These are phyloP conservation scores for Drosophila punjabiensis DNA, from an alignment of 1,140 invertebrate genomes.

Conservation along the genomic window DNA sequence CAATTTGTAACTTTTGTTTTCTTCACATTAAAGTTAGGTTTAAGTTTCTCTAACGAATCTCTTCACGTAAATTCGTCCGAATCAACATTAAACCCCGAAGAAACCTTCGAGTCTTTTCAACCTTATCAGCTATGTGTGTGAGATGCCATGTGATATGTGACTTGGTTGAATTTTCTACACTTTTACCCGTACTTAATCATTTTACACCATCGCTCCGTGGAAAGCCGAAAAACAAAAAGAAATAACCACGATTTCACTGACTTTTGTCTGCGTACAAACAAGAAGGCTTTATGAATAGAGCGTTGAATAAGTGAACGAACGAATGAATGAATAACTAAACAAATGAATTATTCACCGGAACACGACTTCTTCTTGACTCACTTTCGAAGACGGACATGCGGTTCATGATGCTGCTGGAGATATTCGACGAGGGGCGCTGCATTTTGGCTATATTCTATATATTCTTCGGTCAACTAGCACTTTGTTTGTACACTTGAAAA, in stretches of 20 bases:
- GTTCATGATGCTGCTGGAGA: conserved; percentile 75
- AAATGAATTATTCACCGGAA: conserved; percentile 38
- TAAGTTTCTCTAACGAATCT: neutral
- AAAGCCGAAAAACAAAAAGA: conserved; percentile 38
- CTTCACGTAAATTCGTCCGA: neutral
- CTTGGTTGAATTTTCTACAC: conserved; percentile 43
- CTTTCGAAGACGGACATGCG: conserved; percentile 82
- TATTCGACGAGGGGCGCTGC: conserved; percentile 73
- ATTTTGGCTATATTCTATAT: conserved; percentile 37
- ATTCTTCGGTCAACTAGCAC: conserved; percentile 1
- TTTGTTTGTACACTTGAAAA: conserved; percentile 6
- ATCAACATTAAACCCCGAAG: conserved; percentile 3
- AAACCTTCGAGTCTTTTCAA: conserved; percentile 24
- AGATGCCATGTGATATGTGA: conserved; percentile 24
- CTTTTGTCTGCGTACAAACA: conserved; percentile 31
- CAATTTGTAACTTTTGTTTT: neutral
- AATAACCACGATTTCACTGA: conserved; percentile 39
- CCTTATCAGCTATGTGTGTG: conserved; percentile 29
- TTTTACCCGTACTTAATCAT: conserved; percentile 48
- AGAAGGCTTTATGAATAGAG: conserved; percentile 23
- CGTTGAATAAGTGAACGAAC: conserved; percentile 34
- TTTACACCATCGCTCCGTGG: conserved; percentile 37
- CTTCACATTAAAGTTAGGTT: neutral
- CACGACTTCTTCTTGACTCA: conserved; percentile 54
- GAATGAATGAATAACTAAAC: conserved; percentile 8